phyloP scores from a whole-genome alignment of 2,888 invertebrate species.

The Agrotis puta region DNA sequence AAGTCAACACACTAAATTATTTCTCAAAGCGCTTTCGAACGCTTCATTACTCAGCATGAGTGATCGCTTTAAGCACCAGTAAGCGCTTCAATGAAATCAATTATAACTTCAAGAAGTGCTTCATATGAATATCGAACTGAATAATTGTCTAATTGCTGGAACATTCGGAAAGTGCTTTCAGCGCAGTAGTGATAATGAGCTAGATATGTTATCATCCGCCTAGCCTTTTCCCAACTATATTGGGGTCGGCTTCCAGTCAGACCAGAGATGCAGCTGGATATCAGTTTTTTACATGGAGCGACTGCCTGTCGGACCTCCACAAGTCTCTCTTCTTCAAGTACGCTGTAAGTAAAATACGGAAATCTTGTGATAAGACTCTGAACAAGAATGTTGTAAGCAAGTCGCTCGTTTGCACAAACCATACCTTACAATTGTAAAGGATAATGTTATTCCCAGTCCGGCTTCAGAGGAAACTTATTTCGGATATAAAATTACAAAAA shows the following conservation, averaged over 20 bases:
- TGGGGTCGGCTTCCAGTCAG: no score
- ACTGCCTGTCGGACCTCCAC: no score
- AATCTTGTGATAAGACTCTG: no score
- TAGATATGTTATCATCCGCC: no score
- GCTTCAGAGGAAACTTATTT: constrained; percentile 53
- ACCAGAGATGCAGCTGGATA: no score
- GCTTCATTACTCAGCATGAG: constrained; percentile 18
- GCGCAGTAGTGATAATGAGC: not conserved
- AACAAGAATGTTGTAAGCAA: not conserved
- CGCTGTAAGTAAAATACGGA: no score
- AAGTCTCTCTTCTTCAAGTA: no score
- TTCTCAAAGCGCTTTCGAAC: constrained; percentile 19
- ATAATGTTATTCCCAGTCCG: constrained; percentile 44
- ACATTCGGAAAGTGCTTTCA: constrained; percentile 31
- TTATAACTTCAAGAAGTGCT: constrained; percentile 33
- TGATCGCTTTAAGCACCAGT: constrained; percentile 9
- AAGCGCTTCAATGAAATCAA: constrained; percentile 36
- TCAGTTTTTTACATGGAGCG: no score
- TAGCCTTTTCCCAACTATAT: no score
- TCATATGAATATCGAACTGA: constrained; percentile 18
- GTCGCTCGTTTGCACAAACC: not conserved
- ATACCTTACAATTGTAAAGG: constrained; percentile 27
- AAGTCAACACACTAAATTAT: constrained; percentile 14
- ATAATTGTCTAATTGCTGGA: constrained; percentile 20
- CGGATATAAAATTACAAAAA: constrained; percentile 59